Conservation (phyloP, 2,113 vertebrate species). For the Candoia aspera region DNA sequence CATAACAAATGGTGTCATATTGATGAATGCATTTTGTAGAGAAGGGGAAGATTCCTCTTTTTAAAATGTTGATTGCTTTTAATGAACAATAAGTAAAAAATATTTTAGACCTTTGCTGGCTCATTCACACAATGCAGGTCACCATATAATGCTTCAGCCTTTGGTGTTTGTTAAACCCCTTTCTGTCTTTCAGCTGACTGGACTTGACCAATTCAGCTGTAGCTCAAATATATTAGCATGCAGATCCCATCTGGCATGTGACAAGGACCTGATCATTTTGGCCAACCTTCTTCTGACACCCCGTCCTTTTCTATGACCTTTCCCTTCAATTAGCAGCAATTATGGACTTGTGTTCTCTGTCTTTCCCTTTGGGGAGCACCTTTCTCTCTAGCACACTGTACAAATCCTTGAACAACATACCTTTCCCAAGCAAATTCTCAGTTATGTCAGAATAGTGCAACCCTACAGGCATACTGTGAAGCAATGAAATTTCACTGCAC, state of each 20-base stretch:
- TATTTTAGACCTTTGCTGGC: neutral
- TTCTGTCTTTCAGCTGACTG: neutral
- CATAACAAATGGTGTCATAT: neutral
- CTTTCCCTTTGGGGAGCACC: neutral
- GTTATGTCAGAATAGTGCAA: neutral
- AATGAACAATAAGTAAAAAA: neutral
- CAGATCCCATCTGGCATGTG: neutral
- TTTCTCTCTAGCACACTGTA: constrained; percentile 15
- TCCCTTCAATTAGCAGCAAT: neutral
- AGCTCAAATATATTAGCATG: neutral
- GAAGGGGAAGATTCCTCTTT: neutral
- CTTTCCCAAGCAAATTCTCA: constrained; percentile 47
- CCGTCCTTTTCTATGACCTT: neutral
- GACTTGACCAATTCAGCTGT: neutral
- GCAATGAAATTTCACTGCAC: constrained; percentile 47
- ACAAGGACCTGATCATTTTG: neutral
- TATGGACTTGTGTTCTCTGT: neutral
- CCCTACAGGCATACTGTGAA: neutral
- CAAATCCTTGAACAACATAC: neutral
- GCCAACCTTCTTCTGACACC: neutral
- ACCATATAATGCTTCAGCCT: neutral
- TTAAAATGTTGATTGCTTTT: neutral
- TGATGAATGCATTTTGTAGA: neutral
- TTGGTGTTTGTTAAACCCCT: neutral
- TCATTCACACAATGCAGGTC: neutral